A percentile compares a stretch with the other conserved stretches of the same genome.
Evolutionary conservation across 1,140 invertebrate species (phyloP).

Genomic region (Dryas iulia): DNA sequence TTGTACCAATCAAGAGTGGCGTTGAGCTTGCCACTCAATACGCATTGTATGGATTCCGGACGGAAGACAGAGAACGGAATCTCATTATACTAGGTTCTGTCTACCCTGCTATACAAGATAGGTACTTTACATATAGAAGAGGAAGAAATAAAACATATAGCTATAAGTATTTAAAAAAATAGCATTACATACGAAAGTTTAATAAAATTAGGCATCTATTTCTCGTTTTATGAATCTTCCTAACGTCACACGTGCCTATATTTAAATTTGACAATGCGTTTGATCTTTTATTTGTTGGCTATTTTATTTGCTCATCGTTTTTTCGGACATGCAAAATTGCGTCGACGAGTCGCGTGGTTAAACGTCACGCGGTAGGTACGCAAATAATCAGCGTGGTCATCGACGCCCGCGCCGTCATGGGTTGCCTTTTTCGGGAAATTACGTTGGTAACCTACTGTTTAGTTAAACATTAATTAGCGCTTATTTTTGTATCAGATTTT

Average conservation of each 20-base stretch:
- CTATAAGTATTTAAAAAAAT: no score
- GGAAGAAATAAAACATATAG: no score
- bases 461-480: not conserved
- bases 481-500: not conserved
- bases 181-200: not conserved
- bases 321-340: conserved; percentile 12
- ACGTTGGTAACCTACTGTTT: conserved; percentile 4
- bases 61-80: no score
- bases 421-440: conserved; percentile 29
- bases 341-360: conserved; percentile 18
- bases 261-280: conserved; percentile 27
- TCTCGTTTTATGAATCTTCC: no score
- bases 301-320: conserved; percentile 12
- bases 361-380: conserved; percentile 31
- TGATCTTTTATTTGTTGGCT: conserved; percentile 30
- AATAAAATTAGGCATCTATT: not conserved
- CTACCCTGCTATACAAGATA: no score
- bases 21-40: no score
- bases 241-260: not conserved
- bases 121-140: no score
- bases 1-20: no score
- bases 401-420: conserved; percentile 14
- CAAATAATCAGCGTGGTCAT: conserved; percentile 28
- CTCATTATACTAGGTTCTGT: no score
- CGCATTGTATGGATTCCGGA: no score